These are phyloP conservation scores for Bettongia penicillata DNA, from an alignment of 2,113 vertebrate species.

Conservation along the genomic window DNA sequence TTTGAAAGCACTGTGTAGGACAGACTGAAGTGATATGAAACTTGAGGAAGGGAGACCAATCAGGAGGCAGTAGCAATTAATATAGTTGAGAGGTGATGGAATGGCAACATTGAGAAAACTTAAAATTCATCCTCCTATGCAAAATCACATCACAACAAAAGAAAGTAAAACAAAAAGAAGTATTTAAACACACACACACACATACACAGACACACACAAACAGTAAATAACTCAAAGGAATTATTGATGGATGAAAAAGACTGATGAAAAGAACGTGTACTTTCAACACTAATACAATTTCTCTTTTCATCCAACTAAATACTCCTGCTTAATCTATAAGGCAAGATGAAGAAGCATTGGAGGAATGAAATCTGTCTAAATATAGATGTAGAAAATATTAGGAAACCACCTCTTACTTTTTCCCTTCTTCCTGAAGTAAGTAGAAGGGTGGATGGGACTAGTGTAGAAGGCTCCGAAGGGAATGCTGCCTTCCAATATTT, in stretches of 20 bases:
- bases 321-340: constrained; percentile 31
- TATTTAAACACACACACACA: background rate
- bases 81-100: background rate
- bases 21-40: background rate
- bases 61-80: background rate
- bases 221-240: constrained; percentile 71
- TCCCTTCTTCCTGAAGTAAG: background rate
- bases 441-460: background rate
- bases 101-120: constrained; percentile 43
- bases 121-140: constrained; percentile 52
- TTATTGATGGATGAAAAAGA: constrained; percentile 74
- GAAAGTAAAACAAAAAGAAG: constrained; percentile 16
- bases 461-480: background rate
- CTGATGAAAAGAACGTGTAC: constrained; percentile 74
- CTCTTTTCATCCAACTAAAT: constrained; percentile 73
- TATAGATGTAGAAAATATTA: background rate
- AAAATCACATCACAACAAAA: constrained; percentile 32
- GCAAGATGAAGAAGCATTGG: background rate
- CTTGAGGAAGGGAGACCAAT: background rate
- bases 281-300: constrained; percentile 71
- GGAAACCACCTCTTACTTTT: background rate
- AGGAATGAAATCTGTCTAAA: background rate
- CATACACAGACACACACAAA: constrained; percentile 14
- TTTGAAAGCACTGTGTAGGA: background rate
- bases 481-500: background rate